phyloP scores from a whole-genome alignment of 1,140 invertebrate genomes.

The Philopotamus ludificatus region DNA sequence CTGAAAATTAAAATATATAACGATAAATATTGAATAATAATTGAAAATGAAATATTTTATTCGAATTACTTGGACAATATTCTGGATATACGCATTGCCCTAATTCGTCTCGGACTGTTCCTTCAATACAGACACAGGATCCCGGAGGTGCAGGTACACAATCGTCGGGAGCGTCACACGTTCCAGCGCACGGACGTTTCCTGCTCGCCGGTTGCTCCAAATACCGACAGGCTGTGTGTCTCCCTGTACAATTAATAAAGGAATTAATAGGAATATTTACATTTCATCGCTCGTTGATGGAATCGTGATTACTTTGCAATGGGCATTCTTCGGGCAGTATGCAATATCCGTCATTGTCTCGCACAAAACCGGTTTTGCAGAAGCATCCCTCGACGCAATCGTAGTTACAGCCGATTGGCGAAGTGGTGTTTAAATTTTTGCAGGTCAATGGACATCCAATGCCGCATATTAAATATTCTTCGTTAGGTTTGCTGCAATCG shows the following conservation, averaged over 20 bases:
- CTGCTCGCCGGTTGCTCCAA: conserved; percentile 9
- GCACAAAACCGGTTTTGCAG: conserved; percentile 25
- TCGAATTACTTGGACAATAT: conserved; percentile 14
- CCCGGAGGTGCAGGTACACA: conserved; percentile 6
- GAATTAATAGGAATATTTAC: not conserved
- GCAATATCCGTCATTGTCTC: conserved; percentile 22
- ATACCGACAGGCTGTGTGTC: conserved; percentile 19
- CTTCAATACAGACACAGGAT: conserved; percentile 9
- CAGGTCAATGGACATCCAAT: conserved; percentile 25
- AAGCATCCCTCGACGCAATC: conserved; percentile 31
- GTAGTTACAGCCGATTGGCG: not conserved
- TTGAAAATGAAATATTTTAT: conserved; percentile 1
- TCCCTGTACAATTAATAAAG: no score
- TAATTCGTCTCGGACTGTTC: conserved; percentile 5
- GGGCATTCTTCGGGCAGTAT: conserved; percentile 18
- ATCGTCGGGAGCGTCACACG: conserved; percentile 5
- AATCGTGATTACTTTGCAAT: not conserved
- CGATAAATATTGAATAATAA: conserved; percentile 1
- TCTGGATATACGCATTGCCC: conserved; percentile 19
- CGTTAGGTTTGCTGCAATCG: conserved; percentile 10
- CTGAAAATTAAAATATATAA: conserved; percentile 24
- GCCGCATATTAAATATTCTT: conserved; percentile 34
- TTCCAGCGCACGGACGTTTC: not conserved
- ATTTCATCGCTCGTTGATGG: no score
- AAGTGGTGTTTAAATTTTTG: conserved; percentile 11